A percentile compares a stretch with the other conserved stretches of the same genome.
phyloP scores from a whole-genome alignment of 1,140 invertebrate genomes.

The Harpegnathos saltator region DNA sequence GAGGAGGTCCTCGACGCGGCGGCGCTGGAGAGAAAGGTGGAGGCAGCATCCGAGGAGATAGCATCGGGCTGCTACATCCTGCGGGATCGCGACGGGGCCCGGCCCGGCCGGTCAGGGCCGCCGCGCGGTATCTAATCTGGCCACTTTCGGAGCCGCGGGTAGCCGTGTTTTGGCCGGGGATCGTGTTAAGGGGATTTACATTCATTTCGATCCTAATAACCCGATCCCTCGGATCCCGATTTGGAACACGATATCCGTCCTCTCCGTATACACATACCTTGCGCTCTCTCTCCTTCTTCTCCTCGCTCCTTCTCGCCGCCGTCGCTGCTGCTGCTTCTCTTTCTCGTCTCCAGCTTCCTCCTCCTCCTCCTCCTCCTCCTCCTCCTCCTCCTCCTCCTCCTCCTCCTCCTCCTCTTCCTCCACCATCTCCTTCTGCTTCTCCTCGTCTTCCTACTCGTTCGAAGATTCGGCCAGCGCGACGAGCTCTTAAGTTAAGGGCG shows the following conservation, averaged over 20 bases:
- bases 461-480: slow-evolving; percentile 8
- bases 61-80: slow-evolving; percentile 75
- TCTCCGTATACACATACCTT: slow-evolving; percentile 60
- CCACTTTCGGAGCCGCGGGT: slow-evolving; percentile 83
- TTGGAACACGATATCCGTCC: slow-evolving; percentile 84
- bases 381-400: background rate
- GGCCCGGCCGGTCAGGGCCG: slow-evolving; percentile 49
- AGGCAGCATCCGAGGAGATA: slow-evolving; percentile 62
- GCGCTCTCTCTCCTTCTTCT: slow-evolving; percentile 27
- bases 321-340: background rate
- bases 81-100: slow-evolving; percentile 68
- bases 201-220: slow-evolving; percentile 86
- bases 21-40: slow-evolving; percentile 24
- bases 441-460: no score
- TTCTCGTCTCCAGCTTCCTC: slow-evolving; percentile 15
- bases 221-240: slow-evolving; percentile 85
- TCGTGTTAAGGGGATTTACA: slow-evolving; percentile 87
- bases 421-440: background rate
- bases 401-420: background rate
- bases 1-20: slow-evolving; percentile 19
- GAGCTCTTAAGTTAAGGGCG: slow-evolving; percentile 62
- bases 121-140: slow-evolving; percentile 83
- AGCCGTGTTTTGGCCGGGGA: slow-evolving; percentile 86
- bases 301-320: slow-evolving; percentile 19
- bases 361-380: background rate